Percentiles rank a stretch among this genome's conserved stretches.
Evolutionary conservation across 64 coral and sea anemone genomes (phyloP).

Genomic region (Porites australiensis): DNA sequence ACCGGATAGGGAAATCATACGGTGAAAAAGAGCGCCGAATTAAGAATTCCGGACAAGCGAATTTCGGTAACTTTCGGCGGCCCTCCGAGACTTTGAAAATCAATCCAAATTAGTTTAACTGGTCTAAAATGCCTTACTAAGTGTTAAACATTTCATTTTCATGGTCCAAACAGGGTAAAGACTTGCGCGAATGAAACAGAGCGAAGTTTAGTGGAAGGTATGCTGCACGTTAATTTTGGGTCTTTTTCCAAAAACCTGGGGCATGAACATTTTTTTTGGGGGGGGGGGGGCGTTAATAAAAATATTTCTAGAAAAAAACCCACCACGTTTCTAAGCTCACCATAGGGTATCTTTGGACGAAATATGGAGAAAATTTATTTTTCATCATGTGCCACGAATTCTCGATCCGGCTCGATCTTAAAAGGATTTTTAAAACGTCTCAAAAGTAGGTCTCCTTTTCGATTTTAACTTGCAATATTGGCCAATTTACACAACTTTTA

Average conservation of each 20-base stretch:
- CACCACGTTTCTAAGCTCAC: neutral
- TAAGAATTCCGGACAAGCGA: neutral
- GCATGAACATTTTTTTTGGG: neutral
- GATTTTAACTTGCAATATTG: too few relatives aligned
- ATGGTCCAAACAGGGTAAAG: neutral
- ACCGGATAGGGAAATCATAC: slow-evolving; percentile 7
- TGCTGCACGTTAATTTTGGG: neutral
- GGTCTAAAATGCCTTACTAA: neutral
- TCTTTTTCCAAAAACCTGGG: neutral
- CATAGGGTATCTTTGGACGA: too few relatives aligned
- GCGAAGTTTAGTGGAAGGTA: neutral
- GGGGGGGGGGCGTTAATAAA: too few relatives aligned
- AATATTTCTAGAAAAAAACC: neutral
- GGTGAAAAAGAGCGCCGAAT: neutral
- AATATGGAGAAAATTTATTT: too few relatives aligned
- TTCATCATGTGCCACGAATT: neutral
- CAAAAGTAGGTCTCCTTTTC: too few relatives aligned
- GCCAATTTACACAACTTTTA: too few relatives aligned
- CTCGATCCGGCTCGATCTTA: slow-evolving; percentile 1
- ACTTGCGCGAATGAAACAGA: neutral
- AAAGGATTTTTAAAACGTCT: too few relatives aligned
- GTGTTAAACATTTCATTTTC: neutral
- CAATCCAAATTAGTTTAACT: neutral
- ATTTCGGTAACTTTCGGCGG: neutral
- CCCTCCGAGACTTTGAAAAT: neutral